Conservation (phyloP, 2,113 vertebrate genomes). For the Falco punctatus region DNA sequence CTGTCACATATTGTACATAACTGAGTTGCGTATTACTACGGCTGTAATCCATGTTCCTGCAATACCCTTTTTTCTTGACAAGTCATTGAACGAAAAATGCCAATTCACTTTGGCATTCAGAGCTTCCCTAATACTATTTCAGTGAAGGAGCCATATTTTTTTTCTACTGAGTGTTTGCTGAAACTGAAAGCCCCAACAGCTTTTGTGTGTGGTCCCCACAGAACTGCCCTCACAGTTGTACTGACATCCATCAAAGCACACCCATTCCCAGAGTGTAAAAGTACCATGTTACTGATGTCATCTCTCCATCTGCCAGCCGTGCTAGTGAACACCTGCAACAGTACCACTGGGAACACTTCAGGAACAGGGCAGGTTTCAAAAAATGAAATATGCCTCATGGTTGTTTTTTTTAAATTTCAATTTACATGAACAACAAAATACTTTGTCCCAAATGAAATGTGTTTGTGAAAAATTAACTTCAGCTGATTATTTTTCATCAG, state of each 20-base stretch:
- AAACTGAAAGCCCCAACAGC: not conserved
- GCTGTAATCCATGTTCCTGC: not conserved
- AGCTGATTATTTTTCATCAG: not conserved
- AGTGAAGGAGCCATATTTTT: not conserved
- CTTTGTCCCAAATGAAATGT: not conserved
- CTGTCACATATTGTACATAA: not conserved
- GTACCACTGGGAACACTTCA: not conserved
- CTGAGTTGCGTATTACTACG: not conserved
- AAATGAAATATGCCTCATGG: not conserved
- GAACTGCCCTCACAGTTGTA: not conserved
- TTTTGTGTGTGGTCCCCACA: not conserved
- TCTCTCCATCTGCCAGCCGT: not conserved
- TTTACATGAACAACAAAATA: not conserved
- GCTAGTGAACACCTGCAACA: not conserved
- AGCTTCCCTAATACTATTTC: not conserved
- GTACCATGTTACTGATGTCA: not conserved
- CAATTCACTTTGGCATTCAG: not conserved
- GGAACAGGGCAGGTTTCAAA: not conserved
- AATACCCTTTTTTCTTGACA: not conserved
- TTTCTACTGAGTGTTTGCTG: not conserved
- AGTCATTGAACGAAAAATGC: not conserved
- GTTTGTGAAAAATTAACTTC: not conserved
- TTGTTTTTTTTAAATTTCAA: not conserved
- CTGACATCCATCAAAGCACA: not conserved
- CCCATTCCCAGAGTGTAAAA: not conserved